phyloP scores from a whole-genome alignment of 2,888 invertebrate species.

The Aspidapion aeneum region DNA sequence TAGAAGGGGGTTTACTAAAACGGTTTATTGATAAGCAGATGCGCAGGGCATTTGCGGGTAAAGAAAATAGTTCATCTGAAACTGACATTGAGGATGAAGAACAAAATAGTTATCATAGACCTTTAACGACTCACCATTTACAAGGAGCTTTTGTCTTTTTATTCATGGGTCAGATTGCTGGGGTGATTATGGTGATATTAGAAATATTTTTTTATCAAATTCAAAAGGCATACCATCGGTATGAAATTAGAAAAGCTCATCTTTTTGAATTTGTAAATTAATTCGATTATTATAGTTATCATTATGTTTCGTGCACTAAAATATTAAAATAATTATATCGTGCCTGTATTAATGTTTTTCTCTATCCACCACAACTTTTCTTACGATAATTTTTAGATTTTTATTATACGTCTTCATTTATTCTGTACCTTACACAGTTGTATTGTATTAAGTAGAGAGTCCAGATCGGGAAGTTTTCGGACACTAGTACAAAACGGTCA shows the following conservation, averaged over 20 bases:
- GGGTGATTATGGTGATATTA: slow-evolving; percentile 5
- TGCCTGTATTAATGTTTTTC: too few relatives aligned
- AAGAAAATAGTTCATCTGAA: slow-evolving; percentile 3
- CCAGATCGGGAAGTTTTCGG: slow-evolving; percentile 17
- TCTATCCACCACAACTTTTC: slow-evolving; percentile 15
- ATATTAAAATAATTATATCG: too few relatives aligned
- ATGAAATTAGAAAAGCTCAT: not conserved
- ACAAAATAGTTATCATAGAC: slow-evolving; percentile 6
- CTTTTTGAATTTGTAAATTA: not conserved
- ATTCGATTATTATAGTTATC: too few relatives aligned
- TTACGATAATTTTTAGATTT: slow-evolving; percentile 19
- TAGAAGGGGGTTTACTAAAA: slow-evolving; percentile 48
- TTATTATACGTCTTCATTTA: slow-evolving; percentile 21
- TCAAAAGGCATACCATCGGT: not conserved
- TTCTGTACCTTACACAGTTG: slow-evolving; percentile 19
- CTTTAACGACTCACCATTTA: slow-evolving; percentile 27
- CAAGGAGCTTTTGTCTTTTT: slow-evolving; percentile 36
- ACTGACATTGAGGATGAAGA: not conserved
- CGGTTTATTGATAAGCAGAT: slow-evolving; percentile 46
- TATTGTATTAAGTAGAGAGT: slow-evolving; percentile 18
- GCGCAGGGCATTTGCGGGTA: slow-evolving; percentile 8
- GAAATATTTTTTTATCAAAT: slow-evolving; percentile 8
- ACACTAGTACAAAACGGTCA: slow-evolving; percentile 25
- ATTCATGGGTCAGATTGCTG: slow-evolving; percentile 28
- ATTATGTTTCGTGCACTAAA: too few relatives aligned